A percentile compares a stretch with the other conserved stretches of the same genome.
Conservation (phyloP, 2,113 vertebrate genomes). For the Alosa alosa region DNA sequence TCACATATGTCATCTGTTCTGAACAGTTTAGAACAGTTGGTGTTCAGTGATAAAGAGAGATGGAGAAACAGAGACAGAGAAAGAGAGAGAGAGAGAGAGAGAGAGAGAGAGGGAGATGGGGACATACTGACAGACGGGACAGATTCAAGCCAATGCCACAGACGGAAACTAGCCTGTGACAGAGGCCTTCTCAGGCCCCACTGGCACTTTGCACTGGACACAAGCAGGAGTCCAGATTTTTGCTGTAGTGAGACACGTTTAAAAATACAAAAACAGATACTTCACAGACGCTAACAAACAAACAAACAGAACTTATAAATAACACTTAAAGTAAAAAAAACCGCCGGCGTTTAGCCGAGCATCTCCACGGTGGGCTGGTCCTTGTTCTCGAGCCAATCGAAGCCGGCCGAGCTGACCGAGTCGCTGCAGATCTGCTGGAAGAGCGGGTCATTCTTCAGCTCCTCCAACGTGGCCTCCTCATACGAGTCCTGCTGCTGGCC, state of each 20-base stretch:
- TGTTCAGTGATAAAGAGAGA: background rate
- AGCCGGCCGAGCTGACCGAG: conserved; percentile 93
- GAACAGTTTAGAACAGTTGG: background rate
- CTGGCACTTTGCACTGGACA: conserved; percentile 93
- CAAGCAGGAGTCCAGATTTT: conserved; percentile 63
- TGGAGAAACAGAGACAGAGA: no score
- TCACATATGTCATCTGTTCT: background rate
- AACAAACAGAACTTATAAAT: conserved; percentile 62
- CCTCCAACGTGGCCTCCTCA: conserved; percentile 98
- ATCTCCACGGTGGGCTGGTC: conserved; percentile 99
- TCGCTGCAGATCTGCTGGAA: conserved; percentile 99
- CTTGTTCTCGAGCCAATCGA: conserved; percentile 99
- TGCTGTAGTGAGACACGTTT: conserved; percentile 55
- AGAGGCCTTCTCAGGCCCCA: conserved; percentile 85
- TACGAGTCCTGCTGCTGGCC: conserved; percentile 96
- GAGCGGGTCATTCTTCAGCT: conserved; percentile 97
- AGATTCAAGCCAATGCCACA: conserved; percentile 34
- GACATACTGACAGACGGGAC: conserved; percentile 67
- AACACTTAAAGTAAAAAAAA: conserved; percentile 37
- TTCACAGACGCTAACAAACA: conserved; percentile 56
- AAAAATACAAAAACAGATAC: conserved; percentile 60
- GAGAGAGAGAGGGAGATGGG: background rate
- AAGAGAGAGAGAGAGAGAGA: background rate
- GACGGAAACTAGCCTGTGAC: conserved; percentile 66
- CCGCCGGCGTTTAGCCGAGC: conserved; percentile 80